Evolutionary conservation across 1,140 invertebrate genomes (phyloP).

Genomic region (Stegodyphus dumicola): DNA sequence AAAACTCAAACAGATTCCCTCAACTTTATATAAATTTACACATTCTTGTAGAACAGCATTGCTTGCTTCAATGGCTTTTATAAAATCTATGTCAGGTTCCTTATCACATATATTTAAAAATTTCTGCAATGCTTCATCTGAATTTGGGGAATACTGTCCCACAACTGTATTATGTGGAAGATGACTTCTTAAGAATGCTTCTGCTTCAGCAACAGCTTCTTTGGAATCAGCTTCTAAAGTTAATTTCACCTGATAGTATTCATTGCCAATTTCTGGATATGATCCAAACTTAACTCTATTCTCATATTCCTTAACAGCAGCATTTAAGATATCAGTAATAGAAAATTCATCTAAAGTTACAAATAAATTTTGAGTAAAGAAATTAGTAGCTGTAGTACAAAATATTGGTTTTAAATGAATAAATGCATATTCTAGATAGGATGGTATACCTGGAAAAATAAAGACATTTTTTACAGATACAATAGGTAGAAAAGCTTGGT

Average conservation of each 20-base stretch:
- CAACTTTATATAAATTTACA: slow-evolving; percentile 72
- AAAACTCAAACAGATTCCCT: slow-evolving; percentile 88
- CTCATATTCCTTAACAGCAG: slow-evolving; percentile 71
- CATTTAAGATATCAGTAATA: slow-evolving; percentile 72
- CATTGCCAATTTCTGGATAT: slow-evolving; percentile 75
- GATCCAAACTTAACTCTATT: slow-evolving; percentile 75
- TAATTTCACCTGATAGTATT: slow-evolving; percentile 71
- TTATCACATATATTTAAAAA: slow-evolving; percentile 4
- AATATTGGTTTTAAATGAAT: slow-evolving; percentile 68
- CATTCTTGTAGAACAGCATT: slow-evolving; percentile 66
- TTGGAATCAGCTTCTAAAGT: slow-evolving; percentile 68
- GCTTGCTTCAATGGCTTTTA: slow-evolving; percentile 1
- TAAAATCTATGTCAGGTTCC: slow-evolving; percentile 13
- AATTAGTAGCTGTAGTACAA: slow-evolving; percentile 65
- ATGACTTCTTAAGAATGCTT: slow-evolving; percentile 64
- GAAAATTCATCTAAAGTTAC: slow-evolving; percentile 73
- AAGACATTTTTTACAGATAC: slow-evolving; percentile 79
- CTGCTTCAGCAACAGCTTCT: slow-evolving; percentile 65
- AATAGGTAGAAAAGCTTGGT: slow-evolving; percentile 73
- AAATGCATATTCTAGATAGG: slow-evolving; percentile 75
- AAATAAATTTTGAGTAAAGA: slow-evolving; percentile 71
- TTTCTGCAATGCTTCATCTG: slow-evolving; percentile 5
- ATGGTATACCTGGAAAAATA: slow-evolving; percentile 82
- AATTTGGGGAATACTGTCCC: slow-evolving; percentile 35
- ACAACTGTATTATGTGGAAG: slow-evolving; percentile 68